Percentiles rank a stretch among this genome's conserved stretches.
phyloP scores from a whole-genome alignment of 2,113 vertebrate genomes.

The Tenrec ecaudatus region DNA sequence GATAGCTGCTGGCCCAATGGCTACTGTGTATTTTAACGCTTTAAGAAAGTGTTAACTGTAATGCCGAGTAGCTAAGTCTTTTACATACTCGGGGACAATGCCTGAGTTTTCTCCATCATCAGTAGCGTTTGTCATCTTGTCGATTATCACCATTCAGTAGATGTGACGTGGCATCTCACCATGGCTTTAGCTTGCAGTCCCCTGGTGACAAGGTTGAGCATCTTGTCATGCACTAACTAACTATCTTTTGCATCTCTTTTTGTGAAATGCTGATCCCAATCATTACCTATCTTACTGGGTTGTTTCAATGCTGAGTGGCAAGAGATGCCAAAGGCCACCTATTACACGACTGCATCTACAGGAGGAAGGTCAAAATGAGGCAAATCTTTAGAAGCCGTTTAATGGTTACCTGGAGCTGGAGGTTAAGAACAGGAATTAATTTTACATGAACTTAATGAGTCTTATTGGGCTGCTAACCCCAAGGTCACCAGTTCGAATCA shows the following conservation, averaged over 20 bases:
- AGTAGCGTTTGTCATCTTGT: neutral
- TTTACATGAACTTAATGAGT: neutral
- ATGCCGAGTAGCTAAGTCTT: neutral
- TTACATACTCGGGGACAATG: neutral
- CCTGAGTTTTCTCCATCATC: neutral
- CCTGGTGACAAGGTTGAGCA: neutral
- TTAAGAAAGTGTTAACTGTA: neutral
- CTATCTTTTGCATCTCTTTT: neutral
- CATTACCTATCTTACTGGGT: slow-evolving; percentile 3
- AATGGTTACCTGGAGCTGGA: neutral
- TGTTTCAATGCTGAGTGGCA: slow-evolving; percentile 19
- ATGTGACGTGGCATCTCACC: neutral
- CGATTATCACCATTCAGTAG: neutral
- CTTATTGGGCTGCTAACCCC: neutral
- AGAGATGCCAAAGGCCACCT: neutral
- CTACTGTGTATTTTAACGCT: neutral
- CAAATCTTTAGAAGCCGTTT: neutral
- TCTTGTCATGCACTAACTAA: neutral
- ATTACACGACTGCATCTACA: neutral
- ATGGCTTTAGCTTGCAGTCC: slow-evolving; percentile 25
- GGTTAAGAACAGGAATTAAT: neutral
- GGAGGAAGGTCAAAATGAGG: neutral
- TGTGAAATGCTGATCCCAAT: slow-evolving; percentile 16
- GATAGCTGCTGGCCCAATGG: neutral
- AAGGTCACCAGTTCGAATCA: too few species aligned